A percentile compares a stretch with the other conserved stretches of the same genome.
phyloP scores from a whole-genome alignment of 1,140 invertebrate species.

The Drosophila novamexicana region DNA sequence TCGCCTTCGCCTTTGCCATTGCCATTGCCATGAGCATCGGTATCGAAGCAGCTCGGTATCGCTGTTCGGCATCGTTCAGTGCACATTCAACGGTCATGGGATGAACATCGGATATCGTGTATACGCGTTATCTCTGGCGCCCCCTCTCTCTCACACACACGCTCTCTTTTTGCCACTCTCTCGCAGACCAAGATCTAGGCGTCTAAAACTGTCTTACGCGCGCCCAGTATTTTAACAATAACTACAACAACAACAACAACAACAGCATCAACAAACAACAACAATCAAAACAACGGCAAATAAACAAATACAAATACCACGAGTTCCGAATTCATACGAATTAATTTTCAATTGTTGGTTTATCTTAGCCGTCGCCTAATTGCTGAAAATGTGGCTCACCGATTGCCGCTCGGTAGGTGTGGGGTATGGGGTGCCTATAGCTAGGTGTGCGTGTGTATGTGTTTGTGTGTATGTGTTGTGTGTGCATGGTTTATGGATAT shows the following conservation, averaged over 20 bases:
- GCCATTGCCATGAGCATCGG: conserved; percentile 7
- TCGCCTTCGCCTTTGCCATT: conserved; percentile 13
- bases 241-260: neutral
- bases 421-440: neutral
- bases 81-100: conserved; percentile 68
- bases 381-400: conserved; percentile 66
- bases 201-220: conserved; percentile 9
- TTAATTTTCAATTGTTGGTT: conserved; percentile 15
- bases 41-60: conserved; percentile 36
- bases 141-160: neutral
- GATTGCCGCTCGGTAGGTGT: conserved; percentile 70
- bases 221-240: conserved; percentile 7
- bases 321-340: neutral
- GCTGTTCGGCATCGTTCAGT: conserved; percentile 47
- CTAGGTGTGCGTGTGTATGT: neutral
- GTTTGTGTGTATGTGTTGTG: conserved; percentile 1
- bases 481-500: conserved; percentile 1
- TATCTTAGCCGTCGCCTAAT: conserved; percentile 9
- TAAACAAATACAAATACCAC: conserved; percentile 5
- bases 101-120: conserved; percentile 56
- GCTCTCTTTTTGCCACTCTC: neutral
- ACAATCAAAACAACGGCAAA: neutral
- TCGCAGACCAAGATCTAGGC: conserved; percentile 13
- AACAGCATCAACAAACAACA: conserved; percentile 8
- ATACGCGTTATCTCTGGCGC: conserved; percentile 43